phyloP scores from a whole-genome alignment of 2,113 vertebrate genomes.

The Oreochromis tanganicae region DNA sequence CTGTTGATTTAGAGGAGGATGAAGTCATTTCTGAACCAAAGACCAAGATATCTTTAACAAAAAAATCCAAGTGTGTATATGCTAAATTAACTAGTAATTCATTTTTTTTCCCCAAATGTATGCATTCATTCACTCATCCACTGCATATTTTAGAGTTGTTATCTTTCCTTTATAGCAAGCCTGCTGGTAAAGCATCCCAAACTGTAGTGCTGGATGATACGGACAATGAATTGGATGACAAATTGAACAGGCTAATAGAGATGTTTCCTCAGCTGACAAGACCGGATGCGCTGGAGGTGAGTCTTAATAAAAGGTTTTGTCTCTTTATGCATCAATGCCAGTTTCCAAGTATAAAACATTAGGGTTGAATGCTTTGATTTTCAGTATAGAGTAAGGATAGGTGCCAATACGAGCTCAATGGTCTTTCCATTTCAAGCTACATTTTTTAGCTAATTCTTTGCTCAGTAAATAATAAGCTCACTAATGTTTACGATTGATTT shows the following conservation, averaged over 20 bases:
- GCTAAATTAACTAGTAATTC: not conserved
- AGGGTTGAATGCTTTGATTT: not conserved
- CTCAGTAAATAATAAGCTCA: not conserved
- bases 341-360: not conserved
- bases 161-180: conserved; percentile 3
- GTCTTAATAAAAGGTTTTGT: not conserved
- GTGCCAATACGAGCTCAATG: not conserved
- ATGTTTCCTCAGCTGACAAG: conserved; percentile 80
- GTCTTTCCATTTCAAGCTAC: not conserved
- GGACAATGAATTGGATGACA: conserved; percentile 65
- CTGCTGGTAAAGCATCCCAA: not conserved
- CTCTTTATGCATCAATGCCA: not conserved
- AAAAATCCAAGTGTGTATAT: conserved; percentile 15
- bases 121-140: not conserved
- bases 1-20: conserved; percentile 43
- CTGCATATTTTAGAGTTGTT: not conserved
- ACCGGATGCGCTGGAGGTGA: conserved; percentile 77
- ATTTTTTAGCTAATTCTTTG: not conserved
- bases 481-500: not conserved
- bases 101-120: rapidly evolving
- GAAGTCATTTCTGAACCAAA: conserved; percentile 8
- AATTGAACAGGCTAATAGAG: conserved; percentile 74
- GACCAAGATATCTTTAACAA: not conserved
- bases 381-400: not conserved
- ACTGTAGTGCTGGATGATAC: not conserved